These are phyloP conservation scores for Champsocephalus gunnari DNA, from an alignment of 2,797 vertebrate species.

Conservation along the genomic window DNA sequence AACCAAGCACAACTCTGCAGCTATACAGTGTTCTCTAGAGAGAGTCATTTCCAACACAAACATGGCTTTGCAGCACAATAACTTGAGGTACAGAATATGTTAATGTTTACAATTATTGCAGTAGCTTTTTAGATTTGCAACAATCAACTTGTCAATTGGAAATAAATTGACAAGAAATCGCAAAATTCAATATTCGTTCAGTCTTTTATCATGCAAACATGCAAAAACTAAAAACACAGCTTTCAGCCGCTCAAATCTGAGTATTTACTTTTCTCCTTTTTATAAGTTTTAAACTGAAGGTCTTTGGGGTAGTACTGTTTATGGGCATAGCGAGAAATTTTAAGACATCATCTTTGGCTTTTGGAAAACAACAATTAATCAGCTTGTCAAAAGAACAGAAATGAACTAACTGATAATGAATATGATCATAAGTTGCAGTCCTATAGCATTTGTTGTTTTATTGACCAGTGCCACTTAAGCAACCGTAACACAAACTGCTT, in stretches of 20 bases:
- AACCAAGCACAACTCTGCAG: conserved; percentile 8
- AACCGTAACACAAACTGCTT: not conserved
- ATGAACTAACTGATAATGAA: not conserved
- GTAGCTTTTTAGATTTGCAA: conserved; percentile 4
- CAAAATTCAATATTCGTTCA: not conserved
- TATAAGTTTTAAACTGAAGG: not conserved
- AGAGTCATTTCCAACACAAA: conserved; percentile 17
- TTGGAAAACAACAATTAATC: not conserved
- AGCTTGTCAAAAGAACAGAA: not conserved
- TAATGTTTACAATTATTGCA: not conserved
- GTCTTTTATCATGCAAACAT: not conserved
- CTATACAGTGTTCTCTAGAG: conserved; percentile 18
- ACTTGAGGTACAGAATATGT: conserved; percentile 1
- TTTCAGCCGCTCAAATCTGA: not conserved
- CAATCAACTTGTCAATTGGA: not conserved
- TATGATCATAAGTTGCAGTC: not conserved
- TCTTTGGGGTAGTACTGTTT: not conserved
- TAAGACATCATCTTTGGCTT: not conserved
- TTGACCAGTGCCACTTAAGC: not conserved
- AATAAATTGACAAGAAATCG: not conserved
- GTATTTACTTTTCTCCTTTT: not conserved
- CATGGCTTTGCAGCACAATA: not conserved
- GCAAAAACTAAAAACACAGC: fast-evolving
- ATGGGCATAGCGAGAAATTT: not conserved
- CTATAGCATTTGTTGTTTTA: not conserved